These are phyloP conservation scores for Ennomos quercinarius DNA, from an alignment of 2,888 invertebrate species.

Conservation along the genomic window DNA sequence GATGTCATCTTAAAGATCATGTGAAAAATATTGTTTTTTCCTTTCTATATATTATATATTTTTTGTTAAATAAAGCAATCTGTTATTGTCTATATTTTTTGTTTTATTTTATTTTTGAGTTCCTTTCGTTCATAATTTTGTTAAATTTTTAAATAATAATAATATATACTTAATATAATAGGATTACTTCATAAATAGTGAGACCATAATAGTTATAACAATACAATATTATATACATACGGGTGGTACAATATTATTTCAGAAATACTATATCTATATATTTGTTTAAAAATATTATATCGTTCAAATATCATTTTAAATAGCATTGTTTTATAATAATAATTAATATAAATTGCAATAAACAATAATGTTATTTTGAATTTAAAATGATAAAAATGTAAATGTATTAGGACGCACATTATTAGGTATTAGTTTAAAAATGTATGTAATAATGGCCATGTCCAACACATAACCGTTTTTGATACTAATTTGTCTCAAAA, in stretches of 20 bases:
- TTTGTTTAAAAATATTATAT: conserved; percentile 22
- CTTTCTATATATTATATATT: conserved; percentile 84
- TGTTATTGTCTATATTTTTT: conserved; percentile 82
- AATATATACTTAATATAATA: conserved; percentile 42
- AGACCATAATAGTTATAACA: conserved; percentile 58
- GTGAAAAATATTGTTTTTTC: conserved; percentile 78
- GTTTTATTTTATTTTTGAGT: conserved; percentile 72
- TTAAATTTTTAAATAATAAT: conserved; percentile 35
- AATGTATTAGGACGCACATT: conserved; percentile 52
- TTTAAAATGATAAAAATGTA: conserved; percentile 35
- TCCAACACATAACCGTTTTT: conserved; percentile 40
- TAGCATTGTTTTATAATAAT: conserved; percentile 14
- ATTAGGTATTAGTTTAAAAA: conserved; percentile 48
- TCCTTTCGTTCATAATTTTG: conserved; percentile 49
- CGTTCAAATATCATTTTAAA: conserved; percentile 24
- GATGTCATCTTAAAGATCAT: conserved; percentile 61
- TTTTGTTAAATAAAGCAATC: conserved; percentile 86
- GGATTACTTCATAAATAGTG: conserved; percentile 68
- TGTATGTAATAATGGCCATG: conserved; percentile 36
- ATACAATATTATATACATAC: conserved; percentile 62
- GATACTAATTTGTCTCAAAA: conserved; percentile 12
- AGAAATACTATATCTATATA: conserved; percentile 17
- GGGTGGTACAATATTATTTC: conserved; percentile 71
- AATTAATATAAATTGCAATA: conserved; percentile 29
- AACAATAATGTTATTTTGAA: conserved; percentile 38